A percentile compares a stretch with the other conserved stretches of the same genome.
These are phyloP conservation scores for Hemiscyllium ocellatum DNA, from an alignment of 2,113 vertebrate species.

Conservation along the genomic window DNA sequence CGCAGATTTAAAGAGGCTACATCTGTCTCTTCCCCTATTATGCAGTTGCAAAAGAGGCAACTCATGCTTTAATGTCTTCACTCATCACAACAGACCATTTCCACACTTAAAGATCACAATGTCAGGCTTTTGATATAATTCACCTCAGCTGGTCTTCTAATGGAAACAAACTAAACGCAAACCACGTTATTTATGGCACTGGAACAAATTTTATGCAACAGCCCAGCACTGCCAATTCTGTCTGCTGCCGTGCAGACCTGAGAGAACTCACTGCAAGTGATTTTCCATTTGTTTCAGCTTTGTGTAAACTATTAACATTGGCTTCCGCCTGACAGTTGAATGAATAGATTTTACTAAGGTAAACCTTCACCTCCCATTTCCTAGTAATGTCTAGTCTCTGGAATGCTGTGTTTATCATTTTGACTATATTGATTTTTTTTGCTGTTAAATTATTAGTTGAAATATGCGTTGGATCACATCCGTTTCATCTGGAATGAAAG, in stretches of 20 bases:
- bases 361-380: background rate
- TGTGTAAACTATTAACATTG: background rate
- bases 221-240: background rate
- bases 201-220: background rate
- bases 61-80: background rate
- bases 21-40: background rate
- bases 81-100: background rate
- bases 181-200: background rate
- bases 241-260: background rate
- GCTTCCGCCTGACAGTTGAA: background rate
- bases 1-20: background rate
- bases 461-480: background rate
- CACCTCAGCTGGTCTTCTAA: background rate
- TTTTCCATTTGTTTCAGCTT: slow-evolving; percentile 3
- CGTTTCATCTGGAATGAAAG: background rate
- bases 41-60: background rate
- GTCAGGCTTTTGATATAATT: background rate
- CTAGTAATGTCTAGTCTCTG: background rate
- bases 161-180: background rate
- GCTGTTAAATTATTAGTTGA: slow-evolving; percentile 8
- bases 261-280: background rate
- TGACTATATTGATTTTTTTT: background rate
- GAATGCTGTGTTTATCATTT: slow-evolving; percentile 17
- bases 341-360: background rate
- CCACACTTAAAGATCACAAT: background rate